Conservation (phyloP, 2,113 vertebrate genomes). For the Forbesichthys papilliferus region DNA sequence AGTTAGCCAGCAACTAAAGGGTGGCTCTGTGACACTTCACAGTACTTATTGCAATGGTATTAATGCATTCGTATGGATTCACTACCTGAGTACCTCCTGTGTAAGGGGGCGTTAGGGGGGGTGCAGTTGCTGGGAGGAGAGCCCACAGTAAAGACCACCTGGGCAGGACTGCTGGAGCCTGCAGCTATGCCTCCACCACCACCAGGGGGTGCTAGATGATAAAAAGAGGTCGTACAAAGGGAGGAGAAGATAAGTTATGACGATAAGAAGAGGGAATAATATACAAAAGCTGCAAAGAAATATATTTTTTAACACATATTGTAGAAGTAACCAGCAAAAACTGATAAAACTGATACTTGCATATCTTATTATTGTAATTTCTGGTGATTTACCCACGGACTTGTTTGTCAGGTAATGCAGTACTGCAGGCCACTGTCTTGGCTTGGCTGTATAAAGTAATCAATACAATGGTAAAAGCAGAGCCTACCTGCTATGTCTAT, state of each 20-base stretch:
- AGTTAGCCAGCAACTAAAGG: too few relatives aligned
- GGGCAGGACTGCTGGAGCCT: constrained; percentile 83
- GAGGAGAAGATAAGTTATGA: neutral
- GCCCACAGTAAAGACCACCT: constrained; percentile 93
- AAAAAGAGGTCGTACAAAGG: neutral
- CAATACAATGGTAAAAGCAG: neutral
- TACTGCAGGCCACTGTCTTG: too few relatives aligned
- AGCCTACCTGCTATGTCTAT: constrained; percentile 85
- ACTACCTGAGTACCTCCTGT: constrained; percentile 91
- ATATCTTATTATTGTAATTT: too few relatives aligned
- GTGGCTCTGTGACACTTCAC: too few relatives aligned
- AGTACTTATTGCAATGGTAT: too few relatives aligned
- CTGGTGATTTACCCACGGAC: too few relatives aligned
- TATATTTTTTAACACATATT: too few relatives aligned
- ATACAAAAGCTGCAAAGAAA: neutral
- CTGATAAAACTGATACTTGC: too few relatives aligned
- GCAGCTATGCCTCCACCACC: constrained; percentile 77
- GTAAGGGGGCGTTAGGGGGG: constrained; percentile 82
- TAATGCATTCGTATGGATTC: too few relatives aligned
- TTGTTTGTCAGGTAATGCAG: too few relatives aligned
- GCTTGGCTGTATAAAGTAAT: too few relatives aligned
- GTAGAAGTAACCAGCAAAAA: too few relatives aligned
- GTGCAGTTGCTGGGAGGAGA: constrained; percentile 92
- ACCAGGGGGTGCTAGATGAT: constrained; percentile 77
- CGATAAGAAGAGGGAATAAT: neutral